phyloP scores from a whole-genome alignment of 2,113 vertebrate species.

The Plectropomus leopardus region DNA sequence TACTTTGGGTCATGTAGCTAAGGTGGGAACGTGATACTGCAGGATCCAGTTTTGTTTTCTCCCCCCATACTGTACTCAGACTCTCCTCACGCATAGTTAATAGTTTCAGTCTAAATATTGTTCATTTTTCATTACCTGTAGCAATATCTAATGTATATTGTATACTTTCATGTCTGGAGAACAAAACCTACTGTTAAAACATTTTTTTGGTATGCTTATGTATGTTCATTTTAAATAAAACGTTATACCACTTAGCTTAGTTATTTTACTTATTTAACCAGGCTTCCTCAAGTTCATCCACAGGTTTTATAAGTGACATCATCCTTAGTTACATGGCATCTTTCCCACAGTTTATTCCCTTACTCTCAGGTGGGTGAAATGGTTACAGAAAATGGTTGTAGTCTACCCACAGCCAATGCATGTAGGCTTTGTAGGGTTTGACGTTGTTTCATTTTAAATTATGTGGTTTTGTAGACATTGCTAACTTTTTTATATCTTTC shows the following conservation, averaged over 20 bases:
- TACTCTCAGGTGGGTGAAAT: constrained; percentile 82
- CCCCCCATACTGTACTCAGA: constrained; percentile 60
- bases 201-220: constrained; percentile 83
- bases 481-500: constrained; percentile 33
- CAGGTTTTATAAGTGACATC: constrained; percentile 74
- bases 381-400: constrained; percentile 62
- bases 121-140: constrained; percentile 76
- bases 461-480: constrained; percentile 56
- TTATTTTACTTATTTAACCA: constrained; percentile 85
- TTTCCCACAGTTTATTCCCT: constrained; percentile 71
- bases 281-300: constrained; percentile 83
- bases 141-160: constrained; percentile 84
- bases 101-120: constrained; percentile 74
- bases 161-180: constrained; percentile 83
- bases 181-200: constrained; percentile 81
- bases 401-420: constrained; percentile 83
- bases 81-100: constrained; percentile 63
- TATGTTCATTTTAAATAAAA: constrained; percentile 88
- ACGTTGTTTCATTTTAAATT: constrained; percentile 61
- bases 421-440: constrained; percentile 84
- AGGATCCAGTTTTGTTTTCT: constrained; percentile 70
- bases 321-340: constrained; percentile 75
- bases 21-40: constrained; percentile 54
- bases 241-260: constrained; percentile 84
- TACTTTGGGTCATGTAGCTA: constrained; percentile 54